phyloP scores from a whole-genome alignment of 2,888 invertebrate species.

The Myopa testacea region DNA sequence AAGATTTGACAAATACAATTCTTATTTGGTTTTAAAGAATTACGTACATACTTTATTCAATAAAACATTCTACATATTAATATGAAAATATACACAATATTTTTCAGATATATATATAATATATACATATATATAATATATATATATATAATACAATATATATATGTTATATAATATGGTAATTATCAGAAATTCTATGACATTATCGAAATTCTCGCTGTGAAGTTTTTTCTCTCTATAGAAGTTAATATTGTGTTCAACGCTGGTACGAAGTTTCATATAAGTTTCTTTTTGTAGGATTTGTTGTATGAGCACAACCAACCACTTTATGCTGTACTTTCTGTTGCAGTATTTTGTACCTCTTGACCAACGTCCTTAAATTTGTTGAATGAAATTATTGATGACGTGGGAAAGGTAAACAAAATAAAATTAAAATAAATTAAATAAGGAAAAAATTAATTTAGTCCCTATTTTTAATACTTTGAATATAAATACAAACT shows the following conservation, averaged over 20 bases:
- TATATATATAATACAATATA: slow-evolving; percentile 15
- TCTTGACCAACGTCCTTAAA: slow-evolving; percentile 65
- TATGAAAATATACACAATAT: slow-evolving; percentile 35
- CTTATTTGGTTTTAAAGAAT: slow-evolving; percentile 24
- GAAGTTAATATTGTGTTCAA: slow-evolving; percentile 22
- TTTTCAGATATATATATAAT: slow-evolving; percentile 5
- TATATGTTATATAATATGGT: slow-evolving; percentile 1
- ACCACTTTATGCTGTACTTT: slow-evolving; percentile 66
- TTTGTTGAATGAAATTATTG: slow-evolving; percentile 43
- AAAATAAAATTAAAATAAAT: slow-evolving; percentile 27
- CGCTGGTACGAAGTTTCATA: slow-evolving; percentile 26
- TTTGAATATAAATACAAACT: background rate
- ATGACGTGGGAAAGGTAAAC: slow-evolving; percentile 42
- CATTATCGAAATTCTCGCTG: no score
- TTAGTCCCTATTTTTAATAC: background rate
- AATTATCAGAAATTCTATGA: background rate
- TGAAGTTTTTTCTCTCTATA: no score
- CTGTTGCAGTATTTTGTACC: slow-evolving; percentile 68
- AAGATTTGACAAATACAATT: slow-evolving; percentile 4
- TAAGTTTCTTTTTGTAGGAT: slow-evolving; percentile 12
- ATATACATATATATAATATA: slow-evolving; percentile 6
- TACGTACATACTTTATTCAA: slow-evolving; percentile 39
- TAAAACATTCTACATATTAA: slow-evolving; percentile 38
- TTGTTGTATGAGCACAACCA: slow-evolving; percentile 5
- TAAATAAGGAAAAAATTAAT: slow-evolving; percentile 11